phyloP scores from a whole-genome alignment of 2,113 vertebrate genomes.

The Leucopsar rothschildi region DNA sequence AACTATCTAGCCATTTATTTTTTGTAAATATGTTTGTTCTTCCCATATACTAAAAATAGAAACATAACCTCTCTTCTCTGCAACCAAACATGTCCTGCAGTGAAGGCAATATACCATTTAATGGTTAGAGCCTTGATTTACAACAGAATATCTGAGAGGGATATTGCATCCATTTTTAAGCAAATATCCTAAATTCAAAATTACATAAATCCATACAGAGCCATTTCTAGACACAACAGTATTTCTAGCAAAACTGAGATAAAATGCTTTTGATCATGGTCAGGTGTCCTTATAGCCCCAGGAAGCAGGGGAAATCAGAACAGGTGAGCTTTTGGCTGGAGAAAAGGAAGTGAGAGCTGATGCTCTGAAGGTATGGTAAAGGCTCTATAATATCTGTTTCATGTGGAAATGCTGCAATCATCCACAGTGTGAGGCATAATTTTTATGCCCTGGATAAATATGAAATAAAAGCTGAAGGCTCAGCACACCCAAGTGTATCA shows the following conservation, averaged over 20 bases:
- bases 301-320: not conserved
- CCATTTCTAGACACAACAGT: not conserved
- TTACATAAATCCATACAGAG: not conserved
- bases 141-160: not conserved
- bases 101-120: not conserved
- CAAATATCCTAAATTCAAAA: not conserved
- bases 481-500: not conserved
- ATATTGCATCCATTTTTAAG: not conserved
- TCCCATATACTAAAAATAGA: not conserved
- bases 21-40: not conserved
- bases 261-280: not conserved
- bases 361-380: not conserved
- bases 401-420: not conserved
- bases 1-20: not conserved
- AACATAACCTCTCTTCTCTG: not conserved
- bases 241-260: not conserved
- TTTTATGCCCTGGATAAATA: not conserved
- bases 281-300: not conserved
- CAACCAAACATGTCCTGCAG: not conserved
- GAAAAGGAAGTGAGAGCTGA: not conserved
- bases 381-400: not conserved
- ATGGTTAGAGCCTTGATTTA: not conserved
- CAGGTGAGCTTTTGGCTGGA: not conserved
- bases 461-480: not conserved
- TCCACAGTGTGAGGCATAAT: not conserved